These are phyloP conservation scores for Cancer borealis DNA, from an alignment of 2,888 invertebrate genomes.

Conservation along the genomic window DNA sequence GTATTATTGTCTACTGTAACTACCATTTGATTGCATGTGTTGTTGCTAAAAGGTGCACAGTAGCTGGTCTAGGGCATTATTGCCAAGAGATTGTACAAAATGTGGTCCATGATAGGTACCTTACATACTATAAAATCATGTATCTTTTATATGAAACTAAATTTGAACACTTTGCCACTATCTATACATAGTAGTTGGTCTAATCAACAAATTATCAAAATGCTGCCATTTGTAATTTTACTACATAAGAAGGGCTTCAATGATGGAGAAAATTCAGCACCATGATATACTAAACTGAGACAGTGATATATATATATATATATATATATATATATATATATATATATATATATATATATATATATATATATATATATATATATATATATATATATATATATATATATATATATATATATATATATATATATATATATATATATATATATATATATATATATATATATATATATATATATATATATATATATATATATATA, in stretches of 20 bases:
- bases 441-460: too few relatives aligned
- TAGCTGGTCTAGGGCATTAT: slow-evolving; percentile 72
- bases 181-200: slow-evolving; percentile 40
- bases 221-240: slow-evolving; percentile 49
- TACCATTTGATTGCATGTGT: slow-evolving; percentile 74
- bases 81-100: slow-evolving; percentile 75
- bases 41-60: slow-evolving; percentile 73
- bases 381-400: too few relatives aligned
- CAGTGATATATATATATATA: background rate
- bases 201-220: background rate
- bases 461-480: too few relatives aligned
- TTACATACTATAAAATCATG: slow-evolving; percentile 69
- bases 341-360: too few relatives aligned
- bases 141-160: slow-evolving; percentile 57
- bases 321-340: too few relatives aligned
- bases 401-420: too few relatives aligned
- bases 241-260: slow-evolving; percentile 36
- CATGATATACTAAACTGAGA: slow-evolving; percentile 69
- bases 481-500: too few relatives aligned
- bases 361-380: too few relatives aligned
- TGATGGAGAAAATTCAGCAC: slow-evolving; percentile 63
- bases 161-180: slow-evolving; percentile 64
- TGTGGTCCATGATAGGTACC: slow-evolving; percentile 74
- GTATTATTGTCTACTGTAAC: slow-evolving; percentile 68
- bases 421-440: too few relatives aligned